These are phyloP conservation scores for Tetranychus truncatus DNA, from an alignment of 2,888 invertebrate genomes.

Conservation along the genomic window DNA sequence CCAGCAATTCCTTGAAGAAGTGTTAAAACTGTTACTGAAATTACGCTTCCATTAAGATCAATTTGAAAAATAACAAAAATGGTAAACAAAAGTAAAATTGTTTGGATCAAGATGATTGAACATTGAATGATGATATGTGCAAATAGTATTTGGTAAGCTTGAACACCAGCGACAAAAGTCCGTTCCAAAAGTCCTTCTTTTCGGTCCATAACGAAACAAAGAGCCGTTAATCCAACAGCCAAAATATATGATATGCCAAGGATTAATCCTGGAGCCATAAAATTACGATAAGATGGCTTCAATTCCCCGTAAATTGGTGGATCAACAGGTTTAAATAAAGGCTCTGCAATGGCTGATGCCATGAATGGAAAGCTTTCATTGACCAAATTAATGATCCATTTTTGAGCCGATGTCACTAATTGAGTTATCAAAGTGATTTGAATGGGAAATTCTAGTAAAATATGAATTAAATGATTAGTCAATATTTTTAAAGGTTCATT, in stretches of 20 bases:
- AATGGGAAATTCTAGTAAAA: slow-evolving; percentile 11
- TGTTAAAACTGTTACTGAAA: slow-evolving; percentile 63
- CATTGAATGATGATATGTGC: slow-evolving; percentile 87
- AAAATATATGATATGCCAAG: slow-evolving; percentile 87
- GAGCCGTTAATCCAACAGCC: slow-evolving; percentile 80
- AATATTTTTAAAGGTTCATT: background rate
- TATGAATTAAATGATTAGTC: background rate
- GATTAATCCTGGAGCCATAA: slow-evolving; percentile 80
- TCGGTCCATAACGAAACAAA: slow-evolving; percentile 70
- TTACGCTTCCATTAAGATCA: slow-evolving; percentile 67
- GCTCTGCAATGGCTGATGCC: slow-evolving; percentile 15
- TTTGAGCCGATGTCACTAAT: background rate
- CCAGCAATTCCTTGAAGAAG: slow-evolving; percentile 79
- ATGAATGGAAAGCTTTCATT: slow-evolving; percentile 9
- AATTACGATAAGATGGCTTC: slow-evolving; percentile 57
- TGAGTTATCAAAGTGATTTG: background rate
- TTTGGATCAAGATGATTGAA: slow-evolving; percentile 82
- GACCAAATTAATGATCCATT: background rate
- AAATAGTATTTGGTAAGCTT: slow-evolving; percentile 72
- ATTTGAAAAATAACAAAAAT: slow-evolving; percentile 75
- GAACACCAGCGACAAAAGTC: slow-evolving; percentile 81
- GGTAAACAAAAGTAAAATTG: slow-evolving; percentile 56
- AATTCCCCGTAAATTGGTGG: slow-evolving; percentile 29
- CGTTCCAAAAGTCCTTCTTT: slow-evolving; percentile 78
- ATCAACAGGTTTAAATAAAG: slow-evolving; percentile 19